Evolutionary conservation across 1,140 invertebrate species (phyloP).

Genomic region (Pentalonia nigronervosa): DNA sequence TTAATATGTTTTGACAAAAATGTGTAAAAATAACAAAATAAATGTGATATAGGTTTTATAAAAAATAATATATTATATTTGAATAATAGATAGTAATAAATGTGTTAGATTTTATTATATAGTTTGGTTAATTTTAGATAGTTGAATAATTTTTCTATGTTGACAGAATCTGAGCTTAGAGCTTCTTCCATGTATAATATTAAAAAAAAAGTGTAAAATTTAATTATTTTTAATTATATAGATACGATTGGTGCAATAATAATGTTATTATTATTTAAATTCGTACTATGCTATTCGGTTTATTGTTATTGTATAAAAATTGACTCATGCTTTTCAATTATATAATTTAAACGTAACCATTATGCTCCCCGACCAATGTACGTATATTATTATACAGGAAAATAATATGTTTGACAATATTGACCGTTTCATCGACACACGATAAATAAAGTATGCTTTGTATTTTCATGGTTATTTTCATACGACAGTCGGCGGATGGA

Average conservation of each 20-base stretch:
- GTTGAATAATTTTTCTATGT: too few species aligned
- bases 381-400: background rate
- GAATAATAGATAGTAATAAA: too few species aligned
- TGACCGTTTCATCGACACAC: background rate
- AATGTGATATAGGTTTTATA: too few species aligned
- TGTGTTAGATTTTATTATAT: too few species aligned
- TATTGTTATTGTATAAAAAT: background rate
- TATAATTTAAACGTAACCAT: background rate
- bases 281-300: background rate
- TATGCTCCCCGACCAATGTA: background rate
- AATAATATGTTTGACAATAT: conserved; percentile 1
- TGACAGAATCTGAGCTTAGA: too few species aligned
- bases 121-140: too few species aligned
- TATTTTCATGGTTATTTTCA: background rate
- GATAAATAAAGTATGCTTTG: background rate
- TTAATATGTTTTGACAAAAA: too few species aligned
- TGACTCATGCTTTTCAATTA: background rate
- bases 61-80: too few species aligned
- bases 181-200: too few species aligned
- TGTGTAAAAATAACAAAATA: too few species aligned
- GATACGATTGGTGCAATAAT: background rate
- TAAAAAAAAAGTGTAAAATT: background rate
- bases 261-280: background rate
- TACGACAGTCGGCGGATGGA: background rate
- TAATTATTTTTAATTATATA: background rate